Base-by-base conservation (phyloP, 2,888 invertebrate species). In the Aphidoletes aphidimyza region DNA sequence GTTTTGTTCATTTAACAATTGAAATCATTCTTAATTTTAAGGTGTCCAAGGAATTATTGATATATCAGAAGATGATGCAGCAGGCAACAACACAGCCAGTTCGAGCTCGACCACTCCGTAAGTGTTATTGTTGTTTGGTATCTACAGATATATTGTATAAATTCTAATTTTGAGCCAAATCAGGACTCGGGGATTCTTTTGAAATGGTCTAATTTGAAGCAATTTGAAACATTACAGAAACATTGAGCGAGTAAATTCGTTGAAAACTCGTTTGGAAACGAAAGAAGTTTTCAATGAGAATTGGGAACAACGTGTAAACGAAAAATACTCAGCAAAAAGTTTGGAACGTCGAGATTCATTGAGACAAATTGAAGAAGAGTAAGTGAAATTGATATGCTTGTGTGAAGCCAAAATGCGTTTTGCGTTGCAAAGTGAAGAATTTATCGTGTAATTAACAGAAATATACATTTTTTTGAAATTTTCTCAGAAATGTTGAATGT, bases 191-290 rank as follows among this genome's bases (percentile, higher is more conserved):
- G n/a, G n/a, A n/a, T n/a, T n/a, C n/a, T n/a, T n/a, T n/a, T n/a
- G n/a, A n/a, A n/a, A n/a, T n/a, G n/a, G n/a, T n/a, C n/a, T n/a
- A n/a, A n/a, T n/a, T 47, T 19, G 19, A 17, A 47, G 11, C 22
- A 26, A n/a, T n/a, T n/a, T n/a, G n/a, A 26, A 54, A 17, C 49
- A 54, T 54, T 54, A 54, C n/a, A 37, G 37, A 8, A 86, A 86
- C 83, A 88, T 88, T 5, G 87, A 87, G 47, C 88, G 88, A 14
- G 89, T 92, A 19, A 94, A 94, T 87, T 91, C 93, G 39, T 89
- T 94, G 34, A 91, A 91, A 87, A 92, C 92, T 37, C 91, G 92
- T 3, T 89, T 92, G n/a, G 92, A 90, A 87, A 90, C 91, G 36
- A 91, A 90, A 30, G 90, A 91, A 0, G 88, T 91, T 14, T 90